A percentile compares a stretch with the other conserved stretches of the same genome.
Conservation (phyloP, 2,888 invertebrate genomes). For the Eilema griseolum region DNA sequence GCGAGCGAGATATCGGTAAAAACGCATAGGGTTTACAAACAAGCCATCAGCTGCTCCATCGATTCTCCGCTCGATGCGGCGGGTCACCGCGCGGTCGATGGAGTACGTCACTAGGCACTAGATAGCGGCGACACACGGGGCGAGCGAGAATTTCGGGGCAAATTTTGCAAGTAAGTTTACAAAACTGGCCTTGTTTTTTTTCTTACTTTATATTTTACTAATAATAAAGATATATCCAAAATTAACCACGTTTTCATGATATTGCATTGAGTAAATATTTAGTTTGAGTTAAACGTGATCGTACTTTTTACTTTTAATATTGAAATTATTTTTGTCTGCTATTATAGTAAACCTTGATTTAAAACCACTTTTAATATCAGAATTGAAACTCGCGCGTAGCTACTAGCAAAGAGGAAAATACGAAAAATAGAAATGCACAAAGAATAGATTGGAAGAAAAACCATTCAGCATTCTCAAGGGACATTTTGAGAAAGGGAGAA, state of each 20-base stretch:
- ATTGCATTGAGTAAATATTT: too few species aligned
- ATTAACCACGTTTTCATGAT: too few species aligned
- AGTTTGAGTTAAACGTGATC: too few species aligned
- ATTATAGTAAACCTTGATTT: too few species aligned
- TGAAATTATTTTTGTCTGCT: too few species aligned
- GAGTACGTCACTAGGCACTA: conserved; percentile 53
- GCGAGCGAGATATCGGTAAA: conserved; percentile 44
- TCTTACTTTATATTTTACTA: not conserved
- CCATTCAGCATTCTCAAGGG: not conserved
- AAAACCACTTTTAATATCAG: not conserved
- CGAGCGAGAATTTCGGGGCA: not conserved
- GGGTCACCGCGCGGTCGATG: conserved; percentile 45
- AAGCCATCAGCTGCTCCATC: conserved; percentile 57
- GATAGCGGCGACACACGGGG: conserved; percentile 6
- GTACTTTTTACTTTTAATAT: too few species aligned
- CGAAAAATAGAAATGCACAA: not conserved
- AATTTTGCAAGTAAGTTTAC: not conserved
- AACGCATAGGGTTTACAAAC: conserved; percentile 54
- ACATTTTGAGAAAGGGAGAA: not conserved
- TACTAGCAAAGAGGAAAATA: not conserved
- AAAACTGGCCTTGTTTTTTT: not conserved
- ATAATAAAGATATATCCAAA: too few species aligned
- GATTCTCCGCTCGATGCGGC: conserved; percentile 58
- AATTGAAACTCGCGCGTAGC: not conserved
- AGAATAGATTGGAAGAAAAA: not conserved